Conservation (phyloP, 2,113 vertebrate genomes). For the Channa maculata region DNA sequence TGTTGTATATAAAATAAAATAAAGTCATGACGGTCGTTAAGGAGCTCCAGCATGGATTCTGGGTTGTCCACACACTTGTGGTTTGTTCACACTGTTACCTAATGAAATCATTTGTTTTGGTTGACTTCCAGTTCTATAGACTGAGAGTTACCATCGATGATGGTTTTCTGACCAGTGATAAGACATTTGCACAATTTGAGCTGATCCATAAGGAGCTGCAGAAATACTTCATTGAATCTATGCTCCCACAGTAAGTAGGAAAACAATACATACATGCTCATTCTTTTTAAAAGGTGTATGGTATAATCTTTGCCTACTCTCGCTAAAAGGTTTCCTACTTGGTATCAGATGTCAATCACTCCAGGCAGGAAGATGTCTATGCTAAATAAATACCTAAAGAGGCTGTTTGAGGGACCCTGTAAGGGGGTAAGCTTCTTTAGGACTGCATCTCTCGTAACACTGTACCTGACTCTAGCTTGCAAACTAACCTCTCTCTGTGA, state of each 20-base stretch:
- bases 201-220: constrained; percentile 87
- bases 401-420: constrained; percentile 85
- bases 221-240: constrained; percentile 83
- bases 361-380: constrained; percentile 79
- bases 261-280: neutral
- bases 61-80: neutral
- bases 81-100: neutral
- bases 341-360: constrained; percentile 82
- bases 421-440: constrained; percentile 71
- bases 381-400: constrained; percentile 87
- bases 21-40: no score
- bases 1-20: no score
- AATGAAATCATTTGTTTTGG: neutral
- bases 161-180: constrained; percentile 81
- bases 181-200: constrained; percentile 86
- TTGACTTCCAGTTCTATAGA: constrained; percentile 80
- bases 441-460: no score
- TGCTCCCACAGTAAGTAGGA: constrained; percentile 87
- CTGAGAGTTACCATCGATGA: constrained; percentile 83
- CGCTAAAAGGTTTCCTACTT: constrained; percentile 85
- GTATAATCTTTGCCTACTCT: constrained; percentile 6
- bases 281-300: no score
- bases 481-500: constrained; percentile 5
- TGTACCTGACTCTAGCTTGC: neutral
- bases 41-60: neutral